Conservation (phyloP, 2,888 invertebrate genomes). For the Leptopterna dolabrata region DNA sequence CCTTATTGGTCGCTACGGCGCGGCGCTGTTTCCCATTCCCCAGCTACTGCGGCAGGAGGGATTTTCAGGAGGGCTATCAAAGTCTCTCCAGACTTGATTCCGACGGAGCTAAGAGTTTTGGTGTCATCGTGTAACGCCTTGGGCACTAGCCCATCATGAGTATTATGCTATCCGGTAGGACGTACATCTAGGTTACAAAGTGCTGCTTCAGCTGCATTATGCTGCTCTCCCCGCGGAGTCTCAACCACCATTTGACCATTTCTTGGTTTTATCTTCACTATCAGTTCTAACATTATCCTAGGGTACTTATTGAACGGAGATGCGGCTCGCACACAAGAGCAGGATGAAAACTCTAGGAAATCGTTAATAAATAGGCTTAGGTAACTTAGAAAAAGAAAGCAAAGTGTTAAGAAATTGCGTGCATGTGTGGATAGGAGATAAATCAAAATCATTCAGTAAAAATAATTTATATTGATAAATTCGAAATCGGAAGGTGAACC, state of each 20-base stretch:
- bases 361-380: too few species aligned
- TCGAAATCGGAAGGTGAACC: too few species aligned
- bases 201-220: slow-evolving; percentile 79
- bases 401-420: too few species aligned
- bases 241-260: slow-evolving; percentile 81
- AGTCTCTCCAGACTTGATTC: slow-evolving; percentile 87
- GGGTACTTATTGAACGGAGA: too few species aligned
- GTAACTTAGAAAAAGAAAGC: too few species aligned
- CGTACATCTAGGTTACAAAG: slow-evolving; percentile 76
- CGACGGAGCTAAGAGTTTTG: slow-evolving; percentile 74
- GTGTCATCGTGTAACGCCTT: slow-evolving; percentile 78
- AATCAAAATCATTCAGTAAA: too few species aligned
- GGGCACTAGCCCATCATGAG: slow-evolving; percentile 85
- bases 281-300: slow-evolving; percentile 59
- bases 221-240: slow-evolving; percentile 78
- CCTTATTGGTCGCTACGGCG: background rate
- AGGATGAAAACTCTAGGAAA: too few species aligned
- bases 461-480: too few species aligned
- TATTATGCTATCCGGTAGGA: slow-evolving; percentile 71
- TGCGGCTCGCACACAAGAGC: too few species aligned
- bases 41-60: background rate
- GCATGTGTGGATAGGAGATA: too few species aligned
- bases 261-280: slow-evolving; percentile 82
- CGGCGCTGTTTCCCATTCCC: background rate
- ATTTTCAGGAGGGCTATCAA: too few species aligned